A percentile compares a stretch with the other conserved stretches of the same genome.
phyloP scores from a whole-genome alignment of 2,797 vertebrate species.

The Carcharodon carcharias region DNA sequence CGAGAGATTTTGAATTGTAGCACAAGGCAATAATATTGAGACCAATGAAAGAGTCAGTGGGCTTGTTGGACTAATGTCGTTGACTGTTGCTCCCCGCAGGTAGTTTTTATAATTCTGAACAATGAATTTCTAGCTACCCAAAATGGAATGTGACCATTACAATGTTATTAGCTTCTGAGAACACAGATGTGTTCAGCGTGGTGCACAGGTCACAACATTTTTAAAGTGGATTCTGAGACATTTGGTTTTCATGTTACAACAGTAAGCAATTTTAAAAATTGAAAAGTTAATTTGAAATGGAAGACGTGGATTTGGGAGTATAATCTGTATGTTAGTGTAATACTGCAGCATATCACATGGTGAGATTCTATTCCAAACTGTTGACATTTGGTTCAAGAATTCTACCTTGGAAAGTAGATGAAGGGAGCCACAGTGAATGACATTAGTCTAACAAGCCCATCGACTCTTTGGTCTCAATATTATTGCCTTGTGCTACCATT shows the following conservation, averaged over 20 bases:
- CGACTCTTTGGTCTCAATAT: background rate
- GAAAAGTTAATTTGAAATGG: background rate
- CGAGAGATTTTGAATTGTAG: background rate
- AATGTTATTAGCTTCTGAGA: background rate
- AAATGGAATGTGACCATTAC: background rate
- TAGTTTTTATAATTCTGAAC: background rate
- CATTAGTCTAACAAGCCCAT: background rate
- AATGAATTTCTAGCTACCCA: background rate
- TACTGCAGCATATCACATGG: background rate
- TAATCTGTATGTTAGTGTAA: background rate
- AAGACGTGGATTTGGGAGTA: background rate
- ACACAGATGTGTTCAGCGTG: background rate
- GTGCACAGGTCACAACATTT: background rate
- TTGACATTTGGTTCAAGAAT: background rate
- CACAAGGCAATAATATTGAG: background rate
- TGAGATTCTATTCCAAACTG: background rate
- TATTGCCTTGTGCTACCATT: background rate
- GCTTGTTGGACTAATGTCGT: background rate
- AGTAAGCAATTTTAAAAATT: background rate
- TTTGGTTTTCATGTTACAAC: background rate
- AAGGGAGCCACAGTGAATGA: background rate
- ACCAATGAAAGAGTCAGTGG: background rate
- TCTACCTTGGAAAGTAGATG: background rate
- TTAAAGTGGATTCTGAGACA: background rate
- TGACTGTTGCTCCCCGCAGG: background rate